phyloP scores from a whole-genome alignment of 2,888 invertebrate species.

The Oscheius sp. region DNA sequence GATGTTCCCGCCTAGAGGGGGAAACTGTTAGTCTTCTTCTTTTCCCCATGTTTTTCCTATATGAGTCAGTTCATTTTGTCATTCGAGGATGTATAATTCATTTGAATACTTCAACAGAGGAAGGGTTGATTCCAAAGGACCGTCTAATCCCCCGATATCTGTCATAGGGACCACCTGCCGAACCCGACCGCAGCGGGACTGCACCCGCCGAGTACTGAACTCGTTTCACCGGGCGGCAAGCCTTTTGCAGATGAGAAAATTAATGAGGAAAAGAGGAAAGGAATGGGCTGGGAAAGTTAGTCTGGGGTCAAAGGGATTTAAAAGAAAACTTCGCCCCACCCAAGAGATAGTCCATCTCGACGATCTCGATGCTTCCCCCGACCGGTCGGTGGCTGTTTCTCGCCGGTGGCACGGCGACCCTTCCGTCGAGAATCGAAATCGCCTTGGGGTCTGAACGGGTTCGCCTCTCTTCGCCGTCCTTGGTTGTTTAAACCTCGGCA shows the following conservation, averaged over 20 bases:
- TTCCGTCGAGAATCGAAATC: slow-evolving; percentile 21
- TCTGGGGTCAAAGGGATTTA: neutral
- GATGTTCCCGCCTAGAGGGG: slow-evolving; percentile 11
- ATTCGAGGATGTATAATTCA: too few species aligned
- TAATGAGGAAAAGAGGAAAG: neutral
- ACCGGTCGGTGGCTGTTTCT: slow-evolving; percentile 27
- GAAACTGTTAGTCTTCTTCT: neutral
- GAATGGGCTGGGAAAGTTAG: slow-evolving; percentile 3
- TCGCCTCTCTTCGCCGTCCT: slow-evolving; percentile 18
- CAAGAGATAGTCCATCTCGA: slow-evolving; percentile 4
- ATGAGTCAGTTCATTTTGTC: neutral
- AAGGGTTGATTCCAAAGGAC: neutral
- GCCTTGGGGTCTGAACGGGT: slow-evolving; percentile 13
- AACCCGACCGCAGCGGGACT: slow-evolving; percentile 21
- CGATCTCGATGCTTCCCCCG: neutral
- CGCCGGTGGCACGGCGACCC: slow-evolving; percentile 26
- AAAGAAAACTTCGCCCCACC: neutral
- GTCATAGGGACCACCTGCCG: slow-evolving; percentile 22
- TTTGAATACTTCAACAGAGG: too few species aligned
- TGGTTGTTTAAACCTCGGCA: slow-evolving; percentile 24
- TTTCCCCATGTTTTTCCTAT: neutral
- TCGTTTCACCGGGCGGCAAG: slow-evolving; percentile 14
- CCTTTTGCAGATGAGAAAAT: neutral
- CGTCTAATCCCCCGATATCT: neutral
- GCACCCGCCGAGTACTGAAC: slow-evolving; percentile 22